Conservation (phyloP, 2,797 vertebrate species). For the Macroramphosus scolopax region DNA sequence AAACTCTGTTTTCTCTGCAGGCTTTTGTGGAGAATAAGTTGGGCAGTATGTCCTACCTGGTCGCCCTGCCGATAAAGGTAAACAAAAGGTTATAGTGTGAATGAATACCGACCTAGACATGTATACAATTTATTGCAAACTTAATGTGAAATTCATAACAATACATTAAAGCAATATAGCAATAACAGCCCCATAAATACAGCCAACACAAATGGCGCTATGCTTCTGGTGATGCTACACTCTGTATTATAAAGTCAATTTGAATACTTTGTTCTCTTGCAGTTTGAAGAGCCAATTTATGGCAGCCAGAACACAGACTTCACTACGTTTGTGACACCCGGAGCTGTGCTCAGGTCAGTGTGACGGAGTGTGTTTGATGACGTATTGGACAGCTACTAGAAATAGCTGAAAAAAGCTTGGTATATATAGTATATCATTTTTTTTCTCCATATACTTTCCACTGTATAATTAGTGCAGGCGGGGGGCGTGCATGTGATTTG, state of each 20-base stretch:
- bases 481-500: no score
- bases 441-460: no score
- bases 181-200: background rate
- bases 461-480: no score
- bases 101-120: background rate
- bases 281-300: constrained; percentile 82
- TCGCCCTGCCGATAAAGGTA: constrained; percentile 75
- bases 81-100: background rate
- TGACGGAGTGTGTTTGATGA: no score
- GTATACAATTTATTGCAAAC: background rate
- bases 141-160: background rate
- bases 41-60: constrained; percentile 70
- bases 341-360: constrained; percentile 79
- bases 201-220: background rate
- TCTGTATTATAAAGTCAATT: background rate
- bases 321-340: constrained; percentile 79
- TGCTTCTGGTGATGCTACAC: background rate
- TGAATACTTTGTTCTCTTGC: background rate
- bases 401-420: no score
- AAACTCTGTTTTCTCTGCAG: constrained; percentile 45
- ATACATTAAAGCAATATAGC: background rate
- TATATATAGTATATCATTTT: no score
- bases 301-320: constrained; percentile 78
- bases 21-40: constrained; percentile 70
- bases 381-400: no score